Evolutionary conservation across 1,140 invertebrate species (phyloP).

Genomic region (Drosophila equinoxialis): DNA sequence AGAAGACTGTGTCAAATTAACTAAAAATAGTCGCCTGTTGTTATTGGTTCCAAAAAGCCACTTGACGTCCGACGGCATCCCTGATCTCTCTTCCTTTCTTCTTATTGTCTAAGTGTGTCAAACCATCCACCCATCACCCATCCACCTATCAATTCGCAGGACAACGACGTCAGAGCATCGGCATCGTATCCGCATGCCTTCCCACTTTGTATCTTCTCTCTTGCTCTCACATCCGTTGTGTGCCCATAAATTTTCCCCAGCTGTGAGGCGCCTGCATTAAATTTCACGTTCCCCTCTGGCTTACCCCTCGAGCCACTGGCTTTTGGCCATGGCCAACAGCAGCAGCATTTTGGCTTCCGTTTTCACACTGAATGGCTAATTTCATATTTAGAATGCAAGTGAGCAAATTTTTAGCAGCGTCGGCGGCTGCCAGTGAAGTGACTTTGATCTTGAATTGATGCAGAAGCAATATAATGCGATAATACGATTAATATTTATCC

Average conservation of each 20-base stretch:
- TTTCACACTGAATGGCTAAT: slow-evolving; percentile 50
- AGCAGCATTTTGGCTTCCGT: slow-evolving; percentile 39
- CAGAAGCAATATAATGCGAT: slow-evolving; percentile 1
- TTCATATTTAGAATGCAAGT: slow-evolving; percentile 61
- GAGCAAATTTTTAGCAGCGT: not conserved
- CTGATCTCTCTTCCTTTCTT: not conserved
- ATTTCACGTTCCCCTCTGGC: slow-evolving; percentile 38
- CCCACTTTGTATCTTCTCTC: slow-evolving; percentile 29
- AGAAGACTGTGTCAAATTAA: slow-evolving; percentile 44
- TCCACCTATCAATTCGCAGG: slow-evolving; percentile 1
- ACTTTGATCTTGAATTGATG: slow-evolving; percentile 51
- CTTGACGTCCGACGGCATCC: slow-evolving; percentile 39
- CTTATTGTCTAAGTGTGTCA: not conserved
- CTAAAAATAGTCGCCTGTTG: slow-evolving; percentile 59
- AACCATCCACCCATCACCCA: not conserved
- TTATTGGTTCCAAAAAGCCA: slow-evolving; percentile 8
- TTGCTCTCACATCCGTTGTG: slow-evolving; percentile 9
- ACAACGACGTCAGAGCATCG: slow-evolving; percentile 47
- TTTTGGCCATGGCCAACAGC: slow-evolving; percentile 17
- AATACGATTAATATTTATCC: not conserved
- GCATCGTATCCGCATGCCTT: slow-evolving; percentile 13
- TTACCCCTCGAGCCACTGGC: not conserved
- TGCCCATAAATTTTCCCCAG: slow-evolving; percentile 5
- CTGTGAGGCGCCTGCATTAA: slow-evolving; percentile 39
- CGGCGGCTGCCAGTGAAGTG: slow-evolving; percentile 15